These are phyloP conservation scores for Drosophila sp. DNA, from an alignment of 1,140 invertebrate genomes.

Conservation along the genomic window DNA sequence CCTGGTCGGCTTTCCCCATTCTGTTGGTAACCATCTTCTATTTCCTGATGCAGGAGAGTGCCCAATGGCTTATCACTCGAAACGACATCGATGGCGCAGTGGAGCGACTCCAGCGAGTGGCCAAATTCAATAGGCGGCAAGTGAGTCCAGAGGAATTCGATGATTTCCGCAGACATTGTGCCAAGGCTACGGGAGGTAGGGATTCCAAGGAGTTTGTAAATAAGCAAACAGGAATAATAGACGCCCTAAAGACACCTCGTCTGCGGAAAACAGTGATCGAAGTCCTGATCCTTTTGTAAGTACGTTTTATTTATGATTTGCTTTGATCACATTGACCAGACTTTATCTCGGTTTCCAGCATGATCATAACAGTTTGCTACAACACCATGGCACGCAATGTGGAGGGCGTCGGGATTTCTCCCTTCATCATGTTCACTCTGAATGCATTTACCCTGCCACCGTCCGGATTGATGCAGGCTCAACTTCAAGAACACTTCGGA, in stretches of 20 bases:
- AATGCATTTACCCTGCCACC: slow-evolving; percentile 84
- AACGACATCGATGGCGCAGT: slow-evolving; percentile 84
- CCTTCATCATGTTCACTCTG: slow-evolving; percentile 84
- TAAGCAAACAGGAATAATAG: slow-evolving; percentile 66
- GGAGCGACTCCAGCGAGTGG: slow-evolving; percentile 84
- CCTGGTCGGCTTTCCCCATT: slow-evolving; percentile 83
- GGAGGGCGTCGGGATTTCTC: slow-evolving; percentile 84
- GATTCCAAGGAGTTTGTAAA: slow-evolving; percentile 22
- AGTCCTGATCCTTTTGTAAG: slow-evolving; percentile 54
- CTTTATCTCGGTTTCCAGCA: slow-evolving; percentile 62
- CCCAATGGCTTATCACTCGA: slow-evolving; percentile 86
- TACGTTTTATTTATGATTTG: slow-evolving; percentile 38
- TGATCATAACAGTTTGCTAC: slow-evolving; percentile 85
- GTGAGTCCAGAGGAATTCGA: slow-evolving; percentile 81
- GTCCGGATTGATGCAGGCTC: slow-evolving; percentile 84
- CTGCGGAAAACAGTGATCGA: slow-evolving; percentile 40
- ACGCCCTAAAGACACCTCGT: slow-evolving; percentile 46
- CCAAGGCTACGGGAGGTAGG: slow-evolving; percentile 14
- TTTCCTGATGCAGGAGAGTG: slow-evolving; percentile 85
- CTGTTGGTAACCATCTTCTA: slow-evolving; percentile 82
- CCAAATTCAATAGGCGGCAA: slow-evolving; percentile 84
- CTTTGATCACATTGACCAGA: no score
- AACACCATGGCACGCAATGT: slow-evolving; percentile 86
- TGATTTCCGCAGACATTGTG: slow-evolving; percentile 75
- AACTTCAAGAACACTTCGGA: slow-evolving; percentile 84